These are phyloP conservation scores for Xanthorhoe spadicearia DNA, from an alignment of 2,888 invertebrate genomes.

Conservation along the genomic window DNA sequence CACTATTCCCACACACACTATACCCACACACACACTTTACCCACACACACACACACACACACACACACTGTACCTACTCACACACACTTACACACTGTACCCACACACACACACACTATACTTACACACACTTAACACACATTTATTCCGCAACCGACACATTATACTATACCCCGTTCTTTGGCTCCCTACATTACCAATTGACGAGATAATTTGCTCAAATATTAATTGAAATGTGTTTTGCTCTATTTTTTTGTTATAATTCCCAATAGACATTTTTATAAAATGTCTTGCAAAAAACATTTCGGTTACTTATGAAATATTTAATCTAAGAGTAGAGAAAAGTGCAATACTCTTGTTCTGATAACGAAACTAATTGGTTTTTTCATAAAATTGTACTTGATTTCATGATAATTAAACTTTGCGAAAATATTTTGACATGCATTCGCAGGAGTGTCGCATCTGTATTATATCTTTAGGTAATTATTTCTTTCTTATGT, in stretches of 20 bases:
- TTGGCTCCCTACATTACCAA: too few species aligned
- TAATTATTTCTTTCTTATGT: conserved; percentile 32
- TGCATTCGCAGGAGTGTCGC: conserved; percentile 36
- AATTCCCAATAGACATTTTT: conserved; percentile 1
- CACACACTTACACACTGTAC: too few species aligned
- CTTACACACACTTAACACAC: too few species aligned
- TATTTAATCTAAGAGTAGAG: conserved; percentile 2
- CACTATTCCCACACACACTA: background rate
- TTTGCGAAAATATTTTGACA: conserved; percentile 32
- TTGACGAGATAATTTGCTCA: too few species aligned
- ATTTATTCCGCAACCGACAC: too few species aligned
- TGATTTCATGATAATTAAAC: conserved; percentile 21
- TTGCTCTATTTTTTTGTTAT: background rate
- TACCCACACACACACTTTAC: background rate
- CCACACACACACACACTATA: too few species aligned
- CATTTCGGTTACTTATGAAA: background rate
- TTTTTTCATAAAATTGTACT: background rate
- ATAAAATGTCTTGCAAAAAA: background rate
- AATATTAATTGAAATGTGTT: conserved; percentile 1
- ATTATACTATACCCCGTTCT: too few species aligned
- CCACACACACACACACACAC: too few species aligned
- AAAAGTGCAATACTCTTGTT: conserved; percentile 37
- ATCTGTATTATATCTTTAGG: conserved; percentile 40
- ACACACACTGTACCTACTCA: too few species aligned
- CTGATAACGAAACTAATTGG: background rate